Evolutionary conservation across 1,140 invertebrate species (phyloP).

Genomic region (Cydia amplana): DNA sequence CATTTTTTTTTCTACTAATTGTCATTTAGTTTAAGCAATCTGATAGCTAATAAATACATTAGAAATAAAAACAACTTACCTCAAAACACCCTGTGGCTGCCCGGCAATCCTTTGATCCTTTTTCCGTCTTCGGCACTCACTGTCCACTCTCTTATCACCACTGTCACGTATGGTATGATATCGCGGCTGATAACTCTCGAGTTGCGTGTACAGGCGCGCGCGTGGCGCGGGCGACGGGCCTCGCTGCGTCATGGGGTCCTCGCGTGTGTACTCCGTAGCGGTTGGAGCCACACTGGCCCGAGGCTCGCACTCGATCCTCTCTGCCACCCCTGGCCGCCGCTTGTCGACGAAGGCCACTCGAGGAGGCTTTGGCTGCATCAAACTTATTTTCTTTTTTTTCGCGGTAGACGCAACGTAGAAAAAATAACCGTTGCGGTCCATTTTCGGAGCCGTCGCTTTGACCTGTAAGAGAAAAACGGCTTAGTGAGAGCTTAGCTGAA

Average conservation of each 20-base stretch:
- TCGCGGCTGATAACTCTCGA: conserved; percentile 78
- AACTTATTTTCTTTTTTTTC: conserved; percentile 78
- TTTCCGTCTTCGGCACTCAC: conserved; percentile 63
- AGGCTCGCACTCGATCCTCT: conserved; percentile 47
- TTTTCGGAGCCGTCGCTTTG: conserved; percentile 74
- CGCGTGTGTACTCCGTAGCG: conserved; percentile 58
- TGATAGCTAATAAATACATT: too few relatives aligned
- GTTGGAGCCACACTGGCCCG: conserved; percentile 59
- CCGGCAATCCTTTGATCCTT: conserved; percentile 60
- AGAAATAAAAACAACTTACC: conserved; percentile 47
- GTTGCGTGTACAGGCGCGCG: conserved; percentile 68
- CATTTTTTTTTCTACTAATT: too few relatives aligned
- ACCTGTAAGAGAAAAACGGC: conserved; percentile 59
- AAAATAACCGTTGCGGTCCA: conserved; percentile 77
- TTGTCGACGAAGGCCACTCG: conserved; percentile 69
- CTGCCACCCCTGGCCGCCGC: conserved; percentile 62
- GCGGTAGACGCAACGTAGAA: conserved; percentile 75
- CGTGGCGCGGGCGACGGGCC: conserved; percentile 60
- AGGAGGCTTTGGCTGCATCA: conserved; percentile 75
- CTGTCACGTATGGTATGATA: conserved; percentile 77
- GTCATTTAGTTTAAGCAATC: too few relatives aligned
- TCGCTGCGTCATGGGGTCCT: conserved; percentile 61
- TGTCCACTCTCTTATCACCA: conserved; percentile 71
- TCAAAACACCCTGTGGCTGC: conserved; percentile 50
- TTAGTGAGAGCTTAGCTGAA: conserved; percentile 14